Evolutionary conservation across 2,797 vertebrate genomes (phyloP).

Genomic region (Gorsachius magnificus): DNA sequence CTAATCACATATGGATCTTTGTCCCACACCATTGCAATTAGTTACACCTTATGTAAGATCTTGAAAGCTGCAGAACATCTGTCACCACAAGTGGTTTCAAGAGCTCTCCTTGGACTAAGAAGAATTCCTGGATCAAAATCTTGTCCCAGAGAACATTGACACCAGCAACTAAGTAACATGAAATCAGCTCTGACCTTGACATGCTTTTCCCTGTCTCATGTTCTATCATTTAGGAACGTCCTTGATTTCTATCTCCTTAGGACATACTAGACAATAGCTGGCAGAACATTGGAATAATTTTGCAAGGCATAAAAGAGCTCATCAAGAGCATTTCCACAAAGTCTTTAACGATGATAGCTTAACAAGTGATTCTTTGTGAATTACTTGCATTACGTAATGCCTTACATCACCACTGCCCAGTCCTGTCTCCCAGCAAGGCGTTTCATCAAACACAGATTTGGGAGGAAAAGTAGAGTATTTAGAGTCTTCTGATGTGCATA

Average conservation of each 20-base stretch:
- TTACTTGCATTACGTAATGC: not conserved
- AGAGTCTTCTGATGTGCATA: not conserved
- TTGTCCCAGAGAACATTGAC: not conserved
- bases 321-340: not conserved
- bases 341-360: not conserved
- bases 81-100: not conserved
- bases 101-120: not conserved
- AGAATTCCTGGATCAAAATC: not conserved
- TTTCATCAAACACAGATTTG: not conserved
- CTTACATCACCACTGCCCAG: not conserved
- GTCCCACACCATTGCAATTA: not conserved
- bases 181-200: not conserved
- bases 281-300: not conserved
- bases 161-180: not conserved
- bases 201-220: not conserved
- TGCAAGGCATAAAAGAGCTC: not conserved
- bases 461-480: not conserved
- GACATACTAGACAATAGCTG: not conserved
- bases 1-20: not conserved
- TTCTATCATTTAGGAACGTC: not conserved
- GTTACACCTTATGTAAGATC: too few species aligned
- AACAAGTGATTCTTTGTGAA: not conserved
- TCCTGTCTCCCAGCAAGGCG: not conserved
- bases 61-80: not conserved
- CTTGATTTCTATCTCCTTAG: not conserved